phyloP scores from a whole-genome alignment of 2,888 invertebrate genomes.

The Cephus nigrinus region DNA sequence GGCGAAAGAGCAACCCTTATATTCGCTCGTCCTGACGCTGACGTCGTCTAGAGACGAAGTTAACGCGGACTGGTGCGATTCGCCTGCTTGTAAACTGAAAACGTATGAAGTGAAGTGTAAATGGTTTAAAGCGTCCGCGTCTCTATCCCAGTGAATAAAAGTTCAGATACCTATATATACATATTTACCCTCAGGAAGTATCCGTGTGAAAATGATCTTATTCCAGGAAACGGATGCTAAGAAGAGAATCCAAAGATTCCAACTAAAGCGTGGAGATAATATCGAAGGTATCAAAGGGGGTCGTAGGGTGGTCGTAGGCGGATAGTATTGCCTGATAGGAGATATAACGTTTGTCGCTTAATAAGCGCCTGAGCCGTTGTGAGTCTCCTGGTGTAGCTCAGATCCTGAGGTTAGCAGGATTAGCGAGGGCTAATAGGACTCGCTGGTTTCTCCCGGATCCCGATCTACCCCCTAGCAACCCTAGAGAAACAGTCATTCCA shows the following conservation, averaged over 20 bases:
- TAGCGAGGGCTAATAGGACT: constrained; percentile 22
- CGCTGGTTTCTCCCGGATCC: constrained; percentile 13
- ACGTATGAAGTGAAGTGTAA: background rate
- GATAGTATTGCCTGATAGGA: constrained; percentile 2
- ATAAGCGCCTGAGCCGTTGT: constrained; percentile 34
- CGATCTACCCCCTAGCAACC: constrained; percentile 6
- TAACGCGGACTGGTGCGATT: background rate
- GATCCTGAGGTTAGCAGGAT: constrained; percentile 24
- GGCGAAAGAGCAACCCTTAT: background rate
- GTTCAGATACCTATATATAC: background rate
- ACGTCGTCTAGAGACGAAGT: background rate
- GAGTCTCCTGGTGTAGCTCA: constrained; percentile 16
- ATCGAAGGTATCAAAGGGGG: constrained; percentile 7
- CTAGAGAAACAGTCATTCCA: background rate
- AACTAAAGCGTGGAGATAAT: background rate
- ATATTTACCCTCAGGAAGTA: background rate
- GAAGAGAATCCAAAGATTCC: constrained; percentile 11
- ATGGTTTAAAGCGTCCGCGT: background rate
- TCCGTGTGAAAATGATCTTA: constrained; percentile 32
- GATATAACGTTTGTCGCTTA: constrained; percentile 35
- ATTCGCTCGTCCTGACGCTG: background rate
- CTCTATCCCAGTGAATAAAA: background rate
- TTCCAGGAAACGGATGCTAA: constrained; percentile 24
- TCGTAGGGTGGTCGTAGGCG: constrained; percentile 15
- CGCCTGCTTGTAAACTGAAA: background rate